A percentile compares a stretch with the other conserved stretches of the same genome.
phyloP scores from a whole-genome alignment of 2,113 vertebrate species.

The Pachypanchax playfairii region DNA sequence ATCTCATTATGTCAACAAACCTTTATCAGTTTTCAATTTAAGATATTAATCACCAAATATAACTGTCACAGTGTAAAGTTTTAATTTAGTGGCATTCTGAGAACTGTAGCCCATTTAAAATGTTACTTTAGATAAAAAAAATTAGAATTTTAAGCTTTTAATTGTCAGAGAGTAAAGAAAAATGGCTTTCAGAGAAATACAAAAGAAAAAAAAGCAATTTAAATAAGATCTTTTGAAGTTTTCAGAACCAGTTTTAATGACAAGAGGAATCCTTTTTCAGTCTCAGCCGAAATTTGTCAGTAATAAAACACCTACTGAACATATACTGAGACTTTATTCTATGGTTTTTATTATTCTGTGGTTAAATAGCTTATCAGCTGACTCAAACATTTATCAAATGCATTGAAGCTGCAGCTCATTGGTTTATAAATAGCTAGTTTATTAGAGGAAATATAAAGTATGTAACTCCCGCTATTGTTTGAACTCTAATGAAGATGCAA shows the following conservation, averaged over 20 bases:
- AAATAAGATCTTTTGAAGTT: not conserved
- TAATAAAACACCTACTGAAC: conserved; percentile 16
- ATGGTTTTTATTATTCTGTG: conserved; percentile 26
- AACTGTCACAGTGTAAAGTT: too few species aligned
- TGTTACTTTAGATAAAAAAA: too few species aligned
- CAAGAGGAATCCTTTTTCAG: conserved; percentile 12
- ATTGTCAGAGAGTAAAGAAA: not conserved
- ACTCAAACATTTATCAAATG: conserved; percentile 27
- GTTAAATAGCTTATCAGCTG: not conserved
- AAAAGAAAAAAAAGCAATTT: too few species aligned
- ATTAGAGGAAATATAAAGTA: not conserved
- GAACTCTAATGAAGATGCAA: conserved; percentile 4
- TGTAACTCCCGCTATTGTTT: not conserved
- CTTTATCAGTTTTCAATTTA: too few species aligned
- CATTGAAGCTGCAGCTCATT: conserved; percentile 15
- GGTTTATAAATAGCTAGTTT: not conserved
- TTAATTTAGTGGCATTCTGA: too few species aligned
- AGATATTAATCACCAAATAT: too few species aligned
- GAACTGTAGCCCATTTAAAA: not conserved
- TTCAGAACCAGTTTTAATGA: conserved; percentile 5
- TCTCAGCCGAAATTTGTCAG: conserved; percentile 9
- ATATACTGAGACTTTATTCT: conserved; percentile 5
- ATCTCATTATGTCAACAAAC: too few species aligned
- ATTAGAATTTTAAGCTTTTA: not conserved
- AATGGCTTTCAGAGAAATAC: too few species aligned